These are phyloP conservation scores for Columba livia DNA, from an alignment of 2,113 vertebrate genomes.

Conservation along the genomic window DNA sequence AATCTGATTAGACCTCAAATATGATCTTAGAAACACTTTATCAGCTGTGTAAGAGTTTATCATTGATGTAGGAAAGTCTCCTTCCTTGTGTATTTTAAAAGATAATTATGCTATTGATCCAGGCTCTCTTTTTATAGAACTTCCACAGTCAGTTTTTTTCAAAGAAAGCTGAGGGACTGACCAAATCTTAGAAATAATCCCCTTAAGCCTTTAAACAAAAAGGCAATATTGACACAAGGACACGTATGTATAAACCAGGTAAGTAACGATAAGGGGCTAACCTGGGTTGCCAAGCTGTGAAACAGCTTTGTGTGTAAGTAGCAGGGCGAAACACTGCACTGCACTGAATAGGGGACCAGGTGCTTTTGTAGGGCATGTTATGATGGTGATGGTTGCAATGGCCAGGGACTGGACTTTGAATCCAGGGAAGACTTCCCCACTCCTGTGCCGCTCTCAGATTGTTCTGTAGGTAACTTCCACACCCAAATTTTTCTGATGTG, in stretches of 20 bases:
- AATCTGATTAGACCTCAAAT: background rate
- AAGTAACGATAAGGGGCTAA: background rate
- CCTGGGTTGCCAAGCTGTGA: background rate
- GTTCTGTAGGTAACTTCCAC: background rate
- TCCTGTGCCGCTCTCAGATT: background rate
- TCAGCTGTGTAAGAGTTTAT: background rate
- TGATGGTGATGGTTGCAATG: background rate
- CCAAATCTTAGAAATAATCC: background rate
- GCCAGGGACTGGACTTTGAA: background rate
- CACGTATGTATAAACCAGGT: background rate
- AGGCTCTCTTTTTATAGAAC: background rate
- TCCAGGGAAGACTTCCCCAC: background rate
- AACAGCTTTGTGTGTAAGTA: background rate
- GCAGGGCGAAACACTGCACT: background rate
- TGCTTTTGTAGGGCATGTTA: background rate
- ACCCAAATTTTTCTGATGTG: background rate
- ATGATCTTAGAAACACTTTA: background rate
- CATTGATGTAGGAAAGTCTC: background rate
- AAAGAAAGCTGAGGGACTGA: background rate
- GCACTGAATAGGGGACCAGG: background rate
- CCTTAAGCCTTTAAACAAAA: slow-evolving; percentile 19
- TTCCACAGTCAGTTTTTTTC: background rate
- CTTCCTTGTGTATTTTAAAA: background rate
- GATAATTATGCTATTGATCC: background rate
- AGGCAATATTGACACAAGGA: slow-evolving; percentile 21